A percentile compares a stretch with the other conserved stretches of the same genome.
These are phyloP conservation scores for Hydropsyche betteni DNA, from an alignment of 2,888 invertebrate species.

Conservation along the genomic window DNA sequence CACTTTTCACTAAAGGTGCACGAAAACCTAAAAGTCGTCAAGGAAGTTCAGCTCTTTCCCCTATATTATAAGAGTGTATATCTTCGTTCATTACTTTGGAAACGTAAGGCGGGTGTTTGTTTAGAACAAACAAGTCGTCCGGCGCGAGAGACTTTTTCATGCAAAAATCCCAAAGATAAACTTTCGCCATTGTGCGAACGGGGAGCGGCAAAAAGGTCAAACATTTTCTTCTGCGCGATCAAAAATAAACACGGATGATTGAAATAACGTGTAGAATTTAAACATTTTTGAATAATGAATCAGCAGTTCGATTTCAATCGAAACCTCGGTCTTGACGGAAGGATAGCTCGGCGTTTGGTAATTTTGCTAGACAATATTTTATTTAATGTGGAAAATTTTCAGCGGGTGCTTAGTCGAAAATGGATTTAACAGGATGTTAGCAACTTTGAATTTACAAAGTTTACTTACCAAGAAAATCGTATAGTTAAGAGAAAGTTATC, in stretches of 20 bases:
- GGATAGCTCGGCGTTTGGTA: too few species aligned
- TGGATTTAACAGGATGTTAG: slow-evolving; percentile 7
- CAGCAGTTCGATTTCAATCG: too few species aligned
- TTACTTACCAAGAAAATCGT: slow-evolving; percentile 17
- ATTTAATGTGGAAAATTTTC: neutral
- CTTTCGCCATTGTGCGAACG: slow-evolving; percentile 13
- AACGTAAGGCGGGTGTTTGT: slow-evolving; percentile 24
- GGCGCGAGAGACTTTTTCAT: slow-evolving; percentile 4
- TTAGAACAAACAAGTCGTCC: slow-evolving; percentile 32
- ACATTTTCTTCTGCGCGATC: too few species aligned
- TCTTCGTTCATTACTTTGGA: slow-evolving; percentile 30
- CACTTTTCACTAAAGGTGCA: too few species aligned
- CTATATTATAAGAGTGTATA: neutral
- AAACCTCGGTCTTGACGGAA: too few species aligned
- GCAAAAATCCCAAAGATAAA: slow-evolving; percentile 27
- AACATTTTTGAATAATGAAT: too few species aligned
- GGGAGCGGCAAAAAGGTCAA: too few species aligned
- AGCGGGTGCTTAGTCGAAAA: slow-evolving; percentile 3
- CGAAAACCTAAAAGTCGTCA: slow-evolving; percentile 26
- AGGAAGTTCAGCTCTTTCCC: neutral
- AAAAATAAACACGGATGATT: too few species aligned
- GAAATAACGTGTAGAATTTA: too few species aligned
- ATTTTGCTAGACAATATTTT: too few species aligned
- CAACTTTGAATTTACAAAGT: neutral
- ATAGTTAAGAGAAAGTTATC: slow-evolving; percentile 19